phyloP scores from a whole-genome alignment of 1,140 invertebrate genomes.

The Diuraphis noxia region DNA sequence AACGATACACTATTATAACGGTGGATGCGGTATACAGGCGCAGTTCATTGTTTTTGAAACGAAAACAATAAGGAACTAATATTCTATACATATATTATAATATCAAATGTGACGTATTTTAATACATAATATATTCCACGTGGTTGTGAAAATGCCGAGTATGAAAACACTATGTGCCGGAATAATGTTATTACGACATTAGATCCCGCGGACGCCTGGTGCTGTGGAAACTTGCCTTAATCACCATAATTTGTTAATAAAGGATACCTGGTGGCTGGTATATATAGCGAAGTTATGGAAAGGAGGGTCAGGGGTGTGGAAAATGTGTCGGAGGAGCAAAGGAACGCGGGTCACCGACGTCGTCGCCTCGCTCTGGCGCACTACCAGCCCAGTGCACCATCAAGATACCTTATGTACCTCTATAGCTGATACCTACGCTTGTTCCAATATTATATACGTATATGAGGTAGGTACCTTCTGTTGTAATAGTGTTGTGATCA shows the following conservation, averaged over 20 bases:
- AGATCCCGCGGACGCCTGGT: neutral
- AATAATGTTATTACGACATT: slow-evolving; percentile 9
- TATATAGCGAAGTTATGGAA: neutral
- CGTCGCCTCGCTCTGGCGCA: neutral
- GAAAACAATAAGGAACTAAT: neutral
- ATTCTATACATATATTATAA: neutral
- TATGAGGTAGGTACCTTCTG: neutral
- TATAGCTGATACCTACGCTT: neutral
- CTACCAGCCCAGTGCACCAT: neutral
- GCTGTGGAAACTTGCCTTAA: slow-evolving; percentile 5
- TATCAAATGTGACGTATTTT: neutral
- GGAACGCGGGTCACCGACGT: neutral
- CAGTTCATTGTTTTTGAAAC: neutral
- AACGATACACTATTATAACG: too few species aligned
- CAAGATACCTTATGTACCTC: neutral
- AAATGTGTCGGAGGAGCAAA: neutral
- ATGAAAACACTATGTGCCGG: neutral
- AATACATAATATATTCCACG: neutral
- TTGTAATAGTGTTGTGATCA: neutral
- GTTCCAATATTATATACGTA: neutral
- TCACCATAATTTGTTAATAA: slow-evolving; percentile 31
- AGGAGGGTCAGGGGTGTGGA: neutral
- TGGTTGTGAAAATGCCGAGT: neutral
- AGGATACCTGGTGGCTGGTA: neutral
- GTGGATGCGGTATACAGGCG: neutral